phyloP scores from a whole-genome alignment of 2,113 vertebrate genomes.

The Phaethornis superciliosus region DNA sequence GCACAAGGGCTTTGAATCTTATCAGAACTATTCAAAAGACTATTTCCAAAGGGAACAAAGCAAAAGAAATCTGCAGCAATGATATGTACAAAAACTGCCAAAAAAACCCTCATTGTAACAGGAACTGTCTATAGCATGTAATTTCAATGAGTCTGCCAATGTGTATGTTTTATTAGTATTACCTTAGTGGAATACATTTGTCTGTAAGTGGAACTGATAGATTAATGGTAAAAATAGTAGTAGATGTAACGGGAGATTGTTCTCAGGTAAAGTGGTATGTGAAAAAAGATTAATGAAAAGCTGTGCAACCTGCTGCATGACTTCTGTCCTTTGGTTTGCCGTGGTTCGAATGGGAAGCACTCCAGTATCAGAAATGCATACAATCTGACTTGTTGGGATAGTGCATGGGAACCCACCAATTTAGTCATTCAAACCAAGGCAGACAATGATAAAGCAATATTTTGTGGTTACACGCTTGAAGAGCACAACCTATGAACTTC shows the following conservation, averaged over 20 bases:
- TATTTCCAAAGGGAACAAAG: neutral
- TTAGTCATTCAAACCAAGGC: neutral
- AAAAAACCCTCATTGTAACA: neutral
- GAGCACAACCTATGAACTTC: neutral
- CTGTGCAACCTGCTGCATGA: constrained; percentile 12
- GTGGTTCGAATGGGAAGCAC: constrained; percentile 1
- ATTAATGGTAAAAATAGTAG: neutral
- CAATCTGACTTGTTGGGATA: neutral
- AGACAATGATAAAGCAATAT: neutral
- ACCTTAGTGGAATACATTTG: neutral
- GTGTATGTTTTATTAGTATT: neutral
- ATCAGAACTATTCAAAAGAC: neutral
- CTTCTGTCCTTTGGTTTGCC: constrained; percentile 27
- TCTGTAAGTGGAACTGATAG: neutral
- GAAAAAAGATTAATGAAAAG: neutral
- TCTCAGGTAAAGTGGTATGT: neutral
- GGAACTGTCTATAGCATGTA: neutral
- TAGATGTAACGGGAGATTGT: neutral
- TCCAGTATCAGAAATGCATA: constrained; percentile 5
- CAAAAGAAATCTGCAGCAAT: neutral
- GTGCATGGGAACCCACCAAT: neutral
- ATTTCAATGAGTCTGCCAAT: neutral
- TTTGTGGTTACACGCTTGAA: neutral
- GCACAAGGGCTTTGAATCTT: neutral
- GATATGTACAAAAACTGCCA: neutral